phyloP scores from a whole-genome alignment of 1,140 invertebrate species.

The Riptortus pedestris region DNA sequence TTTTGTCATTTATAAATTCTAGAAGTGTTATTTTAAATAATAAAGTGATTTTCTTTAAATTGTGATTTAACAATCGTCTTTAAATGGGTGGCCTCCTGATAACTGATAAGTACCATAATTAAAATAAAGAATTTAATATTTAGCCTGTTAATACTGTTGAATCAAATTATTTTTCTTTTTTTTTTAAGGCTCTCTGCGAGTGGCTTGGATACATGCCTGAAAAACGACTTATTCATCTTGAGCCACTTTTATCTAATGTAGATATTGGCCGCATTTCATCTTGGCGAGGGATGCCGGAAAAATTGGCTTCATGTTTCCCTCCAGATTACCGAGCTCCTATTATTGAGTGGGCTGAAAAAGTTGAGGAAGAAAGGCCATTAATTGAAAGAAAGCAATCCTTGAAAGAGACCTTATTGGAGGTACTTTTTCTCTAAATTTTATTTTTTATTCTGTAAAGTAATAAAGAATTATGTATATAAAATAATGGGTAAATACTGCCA shows the following conservation, averaged over 20 bases:
- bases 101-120: too few species aligned
- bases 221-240: background rate
- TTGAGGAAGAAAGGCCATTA: background rate
- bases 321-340: background rate
- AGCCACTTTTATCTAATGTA: background rate
- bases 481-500: too few species aligned
- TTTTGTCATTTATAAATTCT: too few species aligned
- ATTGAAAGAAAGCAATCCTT: background rate
- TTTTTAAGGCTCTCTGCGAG: background rate
- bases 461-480: too few species aligned
- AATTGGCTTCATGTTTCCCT: background rate
- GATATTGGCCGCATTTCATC: background rate
- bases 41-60: too few species aligned
- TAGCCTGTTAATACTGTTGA: too few species aligned
- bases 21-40: too few species aligned
- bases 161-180: background rate
- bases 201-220: background rate
- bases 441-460: background rate
- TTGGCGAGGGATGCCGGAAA: constrained; percentile 1
- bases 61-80: too few species aligned
- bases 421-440: background rate
- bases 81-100: too few species aligned
- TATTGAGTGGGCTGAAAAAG: background rate
- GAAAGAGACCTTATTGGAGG: background rate
- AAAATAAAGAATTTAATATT: too few species aligned